Evolutionary conservation across 30 jellyfish, hydroid and myxozoan species (phyloP).

Genomic region (Morbakka virulenta): DNA sequence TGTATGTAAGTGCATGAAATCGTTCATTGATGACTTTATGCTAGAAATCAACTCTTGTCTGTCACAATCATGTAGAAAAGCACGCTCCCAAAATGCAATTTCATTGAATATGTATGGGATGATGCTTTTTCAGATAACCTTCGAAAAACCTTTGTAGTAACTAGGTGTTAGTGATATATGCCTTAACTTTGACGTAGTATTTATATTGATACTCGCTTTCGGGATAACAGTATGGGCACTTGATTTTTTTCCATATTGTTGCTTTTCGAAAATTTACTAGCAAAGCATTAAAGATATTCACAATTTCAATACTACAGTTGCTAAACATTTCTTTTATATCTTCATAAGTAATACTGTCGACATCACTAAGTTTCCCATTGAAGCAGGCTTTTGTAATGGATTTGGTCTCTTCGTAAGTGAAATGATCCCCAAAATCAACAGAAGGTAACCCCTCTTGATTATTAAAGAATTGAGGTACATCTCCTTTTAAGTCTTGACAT

Average conservation of each 20-base stretch:
- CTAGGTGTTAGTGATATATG: neutral
- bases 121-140: neutral
- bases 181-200: neutral
- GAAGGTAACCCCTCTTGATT: neutral
- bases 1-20: neutral
- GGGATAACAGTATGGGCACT: neutral
- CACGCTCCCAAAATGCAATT: neutral
- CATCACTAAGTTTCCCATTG: neutral
- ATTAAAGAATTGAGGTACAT: neutral
- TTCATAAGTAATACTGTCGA: neutral
- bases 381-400: neutral
- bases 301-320: neutral
- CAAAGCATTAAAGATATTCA: neutral
- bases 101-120: neutral
- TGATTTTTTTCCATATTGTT: neutral
- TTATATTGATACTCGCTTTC: no score
- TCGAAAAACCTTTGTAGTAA: neutral
- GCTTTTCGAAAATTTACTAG: neutral
- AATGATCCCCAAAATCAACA: neutral
- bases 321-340: neutral
- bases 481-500: neutral
- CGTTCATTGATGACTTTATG: neutral
- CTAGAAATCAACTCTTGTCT: neutral
- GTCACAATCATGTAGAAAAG: neutral
- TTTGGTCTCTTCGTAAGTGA: neutral